phyloP scores from a whole-genome alignment of 2,888 invertebrate genomes.

The Lottia scabra region DNA sequence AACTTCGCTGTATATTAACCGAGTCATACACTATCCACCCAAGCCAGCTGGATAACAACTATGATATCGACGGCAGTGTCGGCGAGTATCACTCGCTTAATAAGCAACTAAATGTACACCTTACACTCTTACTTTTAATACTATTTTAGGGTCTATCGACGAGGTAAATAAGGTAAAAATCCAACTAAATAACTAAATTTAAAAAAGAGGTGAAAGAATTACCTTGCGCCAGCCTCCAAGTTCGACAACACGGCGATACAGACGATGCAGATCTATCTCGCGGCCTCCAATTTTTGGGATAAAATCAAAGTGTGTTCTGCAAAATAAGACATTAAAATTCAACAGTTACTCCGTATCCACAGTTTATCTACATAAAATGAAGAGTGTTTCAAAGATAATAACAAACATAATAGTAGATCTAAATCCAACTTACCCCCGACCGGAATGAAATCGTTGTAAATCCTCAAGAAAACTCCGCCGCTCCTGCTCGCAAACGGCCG shows the following conservation, averaged over 20 bases:
- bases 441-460: conserved; percentile 90
- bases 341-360: conserved; percentile 1
- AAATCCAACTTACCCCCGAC: conserved; percentile 84
- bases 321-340: conserved; percentile 46
- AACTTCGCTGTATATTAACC: not conserved
- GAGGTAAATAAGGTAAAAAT: too few species aligned
- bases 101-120: too few species aligned
- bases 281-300: conserved; percentile 86
- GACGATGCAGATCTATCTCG: conserved; percentile 90
- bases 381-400: not conserved
- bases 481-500: conserved; percentile 82
- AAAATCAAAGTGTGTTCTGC: conserved; percentile 78
- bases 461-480: conserved; percentile 85
- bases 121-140: too few species aligned
- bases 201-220: conserved; percentile 44
- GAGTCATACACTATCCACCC: not conserved
- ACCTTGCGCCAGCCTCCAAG: conserved; percentile 97
- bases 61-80: too few species aligned
- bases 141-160: too few species aligned
- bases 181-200: too few species aligned
- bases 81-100: too few species aligned
- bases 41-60: too few species aligned
- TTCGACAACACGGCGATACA: conserved; percentile 91
- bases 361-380: conserved; percentile 5
- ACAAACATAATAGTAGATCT: conserved; percentile 16